Evolutionary conservation across 2,113 vertebrate genomes (phyloP).

Genomic region (Microtus ochrogaster): DNA sequence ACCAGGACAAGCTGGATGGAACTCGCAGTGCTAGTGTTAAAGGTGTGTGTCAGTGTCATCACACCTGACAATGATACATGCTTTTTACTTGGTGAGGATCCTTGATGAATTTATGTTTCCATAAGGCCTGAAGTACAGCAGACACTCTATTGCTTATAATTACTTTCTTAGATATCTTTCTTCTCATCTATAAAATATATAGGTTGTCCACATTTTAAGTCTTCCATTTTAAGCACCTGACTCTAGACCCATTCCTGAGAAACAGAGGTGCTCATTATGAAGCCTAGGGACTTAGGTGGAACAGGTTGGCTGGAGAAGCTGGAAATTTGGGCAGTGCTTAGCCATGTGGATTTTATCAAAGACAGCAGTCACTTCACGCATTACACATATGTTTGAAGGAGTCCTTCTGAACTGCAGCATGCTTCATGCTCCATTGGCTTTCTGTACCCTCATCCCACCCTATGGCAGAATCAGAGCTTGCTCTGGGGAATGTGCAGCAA

Average conservation of each 20-base stretch:
- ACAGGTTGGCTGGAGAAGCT: not conserved
- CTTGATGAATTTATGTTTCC: not conserved
- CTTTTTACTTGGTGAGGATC: not conserved
- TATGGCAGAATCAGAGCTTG: not conserved
- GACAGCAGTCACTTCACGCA: not conserved
- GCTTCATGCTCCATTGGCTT: not conserved
- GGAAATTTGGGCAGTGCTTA: not conserved
- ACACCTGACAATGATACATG: no score
- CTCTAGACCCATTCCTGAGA: not conserved
- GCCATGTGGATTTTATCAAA: not conserved
- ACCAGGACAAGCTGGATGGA: no score
- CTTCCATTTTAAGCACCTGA: not conserved
- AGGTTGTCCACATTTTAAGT: not conserved
- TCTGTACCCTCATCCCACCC: not conserved
- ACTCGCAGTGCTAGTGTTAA: not conserved
- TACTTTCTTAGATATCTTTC: not conserved
- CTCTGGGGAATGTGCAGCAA: not conserved
- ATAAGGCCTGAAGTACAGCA: not conserved
- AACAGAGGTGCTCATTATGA: not conserved
- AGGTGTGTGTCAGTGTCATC: not conserved
- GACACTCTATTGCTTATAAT: not conserved
- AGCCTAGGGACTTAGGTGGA: not conserved
- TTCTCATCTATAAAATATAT: not conserved
- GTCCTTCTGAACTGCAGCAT: not conserved
- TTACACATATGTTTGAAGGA: not conserved